Base-by-base conservation (phyloP, 92 coral and sea anemone genomes). In the Paramuricea clavata region DNA sequence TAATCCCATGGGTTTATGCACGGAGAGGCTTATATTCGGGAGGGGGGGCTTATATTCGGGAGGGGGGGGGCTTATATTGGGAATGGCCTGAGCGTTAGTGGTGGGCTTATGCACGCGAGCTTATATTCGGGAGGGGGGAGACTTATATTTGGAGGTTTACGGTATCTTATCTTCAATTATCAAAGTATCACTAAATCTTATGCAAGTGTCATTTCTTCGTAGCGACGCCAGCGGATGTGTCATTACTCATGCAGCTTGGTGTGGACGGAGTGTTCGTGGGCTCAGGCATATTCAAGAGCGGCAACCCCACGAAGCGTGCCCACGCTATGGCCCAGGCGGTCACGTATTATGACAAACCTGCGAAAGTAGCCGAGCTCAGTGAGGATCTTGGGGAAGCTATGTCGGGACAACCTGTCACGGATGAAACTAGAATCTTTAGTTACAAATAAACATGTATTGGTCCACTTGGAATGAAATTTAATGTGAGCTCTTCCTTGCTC, bases 191-290 rank as follows among this genome's bases (percentile, higher is more conserved):
- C 62, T 2, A 17, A 21, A 19, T 13, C 43, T 76, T 36, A 31
- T 17, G 33, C 70, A 10, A 54, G 16, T 23, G 17, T 35, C 13
- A 16, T 61, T 85, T 5, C 49, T 86, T 50, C 79, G 1, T 62
- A 96, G 99, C 99, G 15, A 96, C 99, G 10, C 99, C 99, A 6
- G 97, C 99, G 0, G 99, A 96, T 74, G 99, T 94, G 31, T 85
- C 98, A 19, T 88, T 96, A 44, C 87, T 96, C 59, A 96, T 96
- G 99, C 99, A 96, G 93, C 92, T 96, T 39, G 98, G 98, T 35
- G 97, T 96, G 34, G 99, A 96, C 74, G 99, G 99, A 35, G 99
- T 96, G 68, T 96, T 96, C 83, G 99, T 96, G 34, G 99, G 99
- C 10, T 96, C 99, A 12, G 99, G 99, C 50, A 96, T 96, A 81